phyloP scores from a whole-genome alignment of 2,113 vertebrate genomes.

The Numida meleagris region DNA sequence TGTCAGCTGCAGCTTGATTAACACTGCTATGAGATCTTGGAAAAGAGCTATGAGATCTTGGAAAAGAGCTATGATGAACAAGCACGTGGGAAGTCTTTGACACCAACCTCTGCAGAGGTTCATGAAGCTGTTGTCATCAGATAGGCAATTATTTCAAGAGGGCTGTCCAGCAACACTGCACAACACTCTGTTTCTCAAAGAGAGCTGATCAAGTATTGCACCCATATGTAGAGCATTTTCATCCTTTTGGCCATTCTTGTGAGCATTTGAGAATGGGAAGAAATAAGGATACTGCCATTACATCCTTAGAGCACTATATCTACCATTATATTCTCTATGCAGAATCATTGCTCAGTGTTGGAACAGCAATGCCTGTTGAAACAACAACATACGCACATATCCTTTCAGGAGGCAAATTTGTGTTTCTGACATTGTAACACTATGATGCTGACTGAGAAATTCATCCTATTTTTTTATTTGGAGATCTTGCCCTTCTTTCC shows the following conservation, averaged over 20 bases:
- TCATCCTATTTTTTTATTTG: neutral
- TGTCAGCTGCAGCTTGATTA: neutral
- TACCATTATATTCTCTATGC: neutral
- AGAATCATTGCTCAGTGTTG: neutral
- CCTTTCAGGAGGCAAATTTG: neutral
- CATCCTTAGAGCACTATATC: neutral
- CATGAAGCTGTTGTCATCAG: neutral
- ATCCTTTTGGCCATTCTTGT: neutral
- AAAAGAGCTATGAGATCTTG: neutral
- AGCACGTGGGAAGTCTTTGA: neutral
- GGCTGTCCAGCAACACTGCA: neutral
- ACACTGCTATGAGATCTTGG: no score
- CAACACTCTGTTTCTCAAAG: neutral
- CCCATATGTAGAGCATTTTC: neutral
- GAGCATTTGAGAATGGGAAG: neutral
- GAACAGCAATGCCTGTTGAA: neutral
- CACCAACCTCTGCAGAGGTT: neutral
- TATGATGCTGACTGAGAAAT: neutral
- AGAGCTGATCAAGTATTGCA: fast-evolving
- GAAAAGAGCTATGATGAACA: neutral
- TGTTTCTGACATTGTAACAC: neutral
- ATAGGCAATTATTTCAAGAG: neutral
- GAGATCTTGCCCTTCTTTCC: neutral
- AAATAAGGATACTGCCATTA: neutral
- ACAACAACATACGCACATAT: neutral